A percentile compares a stretch with the other conserved stretches of the same genome.
Evolutionary conservation across 2,888 invertebrate genomes (phyloP).

Genomic region (Ophion costatus): DNA sequence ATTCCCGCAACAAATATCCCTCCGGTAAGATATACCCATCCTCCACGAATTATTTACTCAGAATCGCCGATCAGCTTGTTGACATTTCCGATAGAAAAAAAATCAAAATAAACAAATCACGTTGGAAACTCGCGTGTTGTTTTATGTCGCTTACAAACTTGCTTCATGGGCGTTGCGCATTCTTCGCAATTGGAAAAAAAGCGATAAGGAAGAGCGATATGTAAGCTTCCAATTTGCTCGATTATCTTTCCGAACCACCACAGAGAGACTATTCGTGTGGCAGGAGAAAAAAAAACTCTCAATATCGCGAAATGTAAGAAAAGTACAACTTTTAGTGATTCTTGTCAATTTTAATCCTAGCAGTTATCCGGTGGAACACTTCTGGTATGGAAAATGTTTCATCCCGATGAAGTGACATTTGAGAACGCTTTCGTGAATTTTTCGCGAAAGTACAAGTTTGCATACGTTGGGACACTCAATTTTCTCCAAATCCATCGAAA

Average conservation of each 20-base stretch:
- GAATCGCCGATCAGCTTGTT: neutral
- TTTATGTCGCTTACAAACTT: too few species aligned
- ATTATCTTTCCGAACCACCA: too few species aligned
- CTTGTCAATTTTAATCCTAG: neutral
- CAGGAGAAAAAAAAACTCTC: too few species aligned
- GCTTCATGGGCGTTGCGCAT: too few species aligned
- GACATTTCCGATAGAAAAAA: neutral
- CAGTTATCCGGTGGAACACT: neutral
- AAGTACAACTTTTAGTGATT: neutral
- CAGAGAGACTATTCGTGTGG: too few species aligned
- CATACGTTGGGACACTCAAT: neutral
- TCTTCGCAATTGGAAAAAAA: too few species aligned
- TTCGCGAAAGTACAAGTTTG: neutral
- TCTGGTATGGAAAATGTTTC: neutral
- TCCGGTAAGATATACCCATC: constrained; percentile 72
- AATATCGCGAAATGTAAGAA: too few species aligned
- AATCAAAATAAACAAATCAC: too few species aligned
- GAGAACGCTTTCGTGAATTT: too few species aligned
- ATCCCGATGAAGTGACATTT: too few species aligned
- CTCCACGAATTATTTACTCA: neutral
- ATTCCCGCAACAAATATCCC: constrained; percentile 80
- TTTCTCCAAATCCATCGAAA: neutral
- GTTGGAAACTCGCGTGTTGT: too few species aligned
- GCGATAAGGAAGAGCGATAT: neutral
- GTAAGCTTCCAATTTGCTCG: too few species aligned